Percentiles rank a stretch among this genome's conserved stretches.
phyloP scores from a whole-genome alignment of 2,888 invertebrate species.

The Hypsopygia costalis region DNA sequence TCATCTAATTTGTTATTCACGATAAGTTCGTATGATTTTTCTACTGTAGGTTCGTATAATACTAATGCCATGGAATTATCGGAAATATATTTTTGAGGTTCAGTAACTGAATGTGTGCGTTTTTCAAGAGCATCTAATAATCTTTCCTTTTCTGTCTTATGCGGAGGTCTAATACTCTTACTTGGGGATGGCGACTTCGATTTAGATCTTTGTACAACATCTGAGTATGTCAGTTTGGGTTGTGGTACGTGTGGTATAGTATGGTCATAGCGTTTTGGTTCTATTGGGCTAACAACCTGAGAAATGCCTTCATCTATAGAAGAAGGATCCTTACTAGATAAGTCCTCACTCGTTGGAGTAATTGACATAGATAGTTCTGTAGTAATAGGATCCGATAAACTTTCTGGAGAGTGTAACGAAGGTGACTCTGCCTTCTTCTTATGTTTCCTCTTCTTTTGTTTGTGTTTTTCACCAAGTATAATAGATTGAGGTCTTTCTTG shows the following conservation, averaged over 20 bases:
- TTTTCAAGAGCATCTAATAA: conserved; percentile 60
- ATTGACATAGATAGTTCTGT: conserved; percentile 67
- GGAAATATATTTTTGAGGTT: conserved; percentile 38
- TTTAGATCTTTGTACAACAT: conserved; percentile 70
- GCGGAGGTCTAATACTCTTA: conserved; percentile 39
- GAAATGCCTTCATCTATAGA: conserved; percentile 75
- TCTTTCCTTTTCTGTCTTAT: conserved; percentile 55
- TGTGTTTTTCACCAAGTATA: conserved; percentile 49
- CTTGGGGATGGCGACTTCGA: conserved; percentile 73
- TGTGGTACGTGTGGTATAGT: conserved; percentile 24
- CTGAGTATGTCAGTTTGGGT: conserved; percentile 65
- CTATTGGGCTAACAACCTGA: conserved; percentile 51
- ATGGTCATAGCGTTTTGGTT: conserved; percentile 31
- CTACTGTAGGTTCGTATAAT: conserved; percentile 60
- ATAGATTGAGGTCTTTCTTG: conserved; percentile 48
- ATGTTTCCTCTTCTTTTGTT: conserved; percentile 58
- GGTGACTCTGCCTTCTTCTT: conserved; percentile 65
- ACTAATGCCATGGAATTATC: conserved; percentile 56
- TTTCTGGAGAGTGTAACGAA: conserved; percentile 58
- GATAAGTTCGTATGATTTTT: conserved; percentile 69
- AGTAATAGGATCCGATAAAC: conserved; percentile 72
- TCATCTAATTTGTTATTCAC: conserved; percentile 81
- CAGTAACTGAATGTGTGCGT: conserved; percentile 49
- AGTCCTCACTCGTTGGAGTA: conserved; percentile 68
- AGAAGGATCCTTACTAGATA: conserved; percentile 56